These are phyloP conservation scores for Ormyrus nitidulus DNA, from an alignment of 2,888 invertebrate genomes.

Conservation along the genomic window DNA sequence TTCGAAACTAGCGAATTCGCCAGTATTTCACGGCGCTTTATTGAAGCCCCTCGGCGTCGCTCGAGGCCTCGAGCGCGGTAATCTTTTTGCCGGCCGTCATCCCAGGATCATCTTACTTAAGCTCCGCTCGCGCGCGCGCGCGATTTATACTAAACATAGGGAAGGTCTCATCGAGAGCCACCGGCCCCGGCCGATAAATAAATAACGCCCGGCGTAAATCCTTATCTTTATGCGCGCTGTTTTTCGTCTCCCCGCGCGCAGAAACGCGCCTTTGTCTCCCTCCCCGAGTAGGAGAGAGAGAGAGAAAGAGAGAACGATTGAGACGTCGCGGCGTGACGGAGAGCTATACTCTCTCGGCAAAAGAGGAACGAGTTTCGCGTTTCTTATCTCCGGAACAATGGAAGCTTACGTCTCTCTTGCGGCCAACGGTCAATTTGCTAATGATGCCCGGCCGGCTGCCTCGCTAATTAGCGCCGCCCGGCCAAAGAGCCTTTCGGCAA, in stretches of 20 bases:
- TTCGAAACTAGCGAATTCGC: slow-evolving; percentile 24
- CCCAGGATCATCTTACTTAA: slow-evolving; percentile 53
- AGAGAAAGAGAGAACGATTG: slow-evolving; percentile 1
- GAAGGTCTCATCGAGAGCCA: slow-evolving; percentile 61
- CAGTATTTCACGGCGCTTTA: slow-evolving; percentile 45
- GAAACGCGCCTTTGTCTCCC: slow-evolving; percentile 58
- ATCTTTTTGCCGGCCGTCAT: slow-evolving; percentile 40
- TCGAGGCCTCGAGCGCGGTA: background rate
- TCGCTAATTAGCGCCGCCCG: slow-evolving; percentile 55
- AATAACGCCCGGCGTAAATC: slow-evolving; percentile 63
- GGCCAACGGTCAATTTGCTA: slow-evolving; percentile 57
- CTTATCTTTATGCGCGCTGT: slow-evolving; percentile 66
- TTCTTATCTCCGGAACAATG: slow-evolving; percentile 54
- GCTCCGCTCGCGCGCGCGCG: slow-evolving; percentile 12
- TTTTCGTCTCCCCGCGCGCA: slow-evolving; percentile 46
- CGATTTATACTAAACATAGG: slow-evolving; percentile 57
- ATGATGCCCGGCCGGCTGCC: slow-evolving; percentile 47
- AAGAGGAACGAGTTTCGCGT: slow-evolving; percentile 28
- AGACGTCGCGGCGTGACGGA: slow-evolving; percentile 13
- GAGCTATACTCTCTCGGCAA: slow-evolving; percentile 16
- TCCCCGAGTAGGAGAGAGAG: slow-evolving; percentile 58
- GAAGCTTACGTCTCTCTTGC: slow-evolving; percentile 35
- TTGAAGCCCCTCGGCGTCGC: background rate
- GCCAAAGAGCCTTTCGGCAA: slow-evolving; percentile 23
- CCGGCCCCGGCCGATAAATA: slow-evolving; percentile 65